A percentile compares a stretch with the other conserved stretches of the same genome.
These are phyloP conservation scores for Scolopax rusticola DNA, from an alignment of 2,797 vertebrate genomes.

Conservation along the genomic window DNA sequence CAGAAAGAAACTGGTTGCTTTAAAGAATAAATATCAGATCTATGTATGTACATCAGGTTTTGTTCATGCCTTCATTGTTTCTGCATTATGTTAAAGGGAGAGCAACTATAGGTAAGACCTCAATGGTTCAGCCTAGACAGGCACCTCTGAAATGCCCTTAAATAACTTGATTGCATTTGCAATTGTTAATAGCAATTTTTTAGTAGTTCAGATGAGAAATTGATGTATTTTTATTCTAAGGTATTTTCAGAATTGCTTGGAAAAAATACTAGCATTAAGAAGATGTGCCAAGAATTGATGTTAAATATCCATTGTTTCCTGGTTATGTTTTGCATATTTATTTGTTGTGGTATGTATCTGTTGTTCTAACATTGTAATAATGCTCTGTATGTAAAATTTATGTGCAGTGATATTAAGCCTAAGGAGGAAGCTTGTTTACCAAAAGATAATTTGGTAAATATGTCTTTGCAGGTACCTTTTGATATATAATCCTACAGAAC, in stretches of 20 bases:
- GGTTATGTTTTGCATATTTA: conserved; percentile 44
- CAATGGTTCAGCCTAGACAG: background rate
- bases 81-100: background rate
- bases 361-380: conserved; percentile 28
- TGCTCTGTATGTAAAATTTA: background rate
- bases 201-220: background rate
- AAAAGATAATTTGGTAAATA: conserved; percentile 6
- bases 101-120: background rate
- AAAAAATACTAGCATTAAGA: background rate
- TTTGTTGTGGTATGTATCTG: conserved; percentile 31
- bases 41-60: background rate
- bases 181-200: background rate
- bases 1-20: background rate
- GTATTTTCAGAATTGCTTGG: background rate
- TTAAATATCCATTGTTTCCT: conserved; percentile 27
- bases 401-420: background rate
- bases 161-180: background rate
- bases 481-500: conserved; percentile 87
- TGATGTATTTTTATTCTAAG: background rate
- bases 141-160: background rate
- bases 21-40: background rate
- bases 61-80: background rate
- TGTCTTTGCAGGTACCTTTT: conserved; percentile 84
- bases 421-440: background rate
- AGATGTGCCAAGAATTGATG: background rate